Conservation (phyloP, 2,888 invertebrate species). For the Hyalella azteca region DNA sequence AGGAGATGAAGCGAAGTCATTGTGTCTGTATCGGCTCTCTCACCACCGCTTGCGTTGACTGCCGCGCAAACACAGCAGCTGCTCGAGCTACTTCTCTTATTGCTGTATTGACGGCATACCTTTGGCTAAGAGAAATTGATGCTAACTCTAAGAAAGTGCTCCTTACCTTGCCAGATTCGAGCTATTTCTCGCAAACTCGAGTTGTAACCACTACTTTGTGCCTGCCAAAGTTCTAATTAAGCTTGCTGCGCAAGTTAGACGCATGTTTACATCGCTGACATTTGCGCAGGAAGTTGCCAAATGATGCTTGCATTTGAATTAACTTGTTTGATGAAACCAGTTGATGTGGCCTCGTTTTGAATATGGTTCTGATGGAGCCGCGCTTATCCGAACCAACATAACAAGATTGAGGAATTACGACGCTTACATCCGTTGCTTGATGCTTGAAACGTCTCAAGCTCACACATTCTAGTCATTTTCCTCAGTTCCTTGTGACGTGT, state of each 20-base stretch:
- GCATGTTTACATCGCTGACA: constrained; percentile 28
- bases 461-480: no score
- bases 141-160: not conserved
- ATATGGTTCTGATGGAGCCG: not conserved
- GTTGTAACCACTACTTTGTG: constrained; percentile 32
- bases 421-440: not conserved
- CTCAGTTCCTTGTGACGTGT: no score
- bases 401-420: not conserved
- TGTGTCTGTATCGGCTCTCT: not conserved
- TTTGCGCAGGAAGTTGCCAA: not conserved
- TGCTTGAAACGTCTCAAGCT: not conserved
- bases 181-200: not conserved
- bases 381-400: no score
- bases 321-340: not conserved
- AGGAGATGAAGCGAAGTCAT: constrained; percentile 8
- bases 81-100: constrained; percentile 6
- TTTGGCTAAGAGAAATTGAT: constrained; percentile 9
- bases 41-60: not conserved
- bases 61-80: not conserved
- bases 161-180: constrained; percentile 30
- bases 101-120: constrained; percentile 19
- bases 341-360: not conserved
- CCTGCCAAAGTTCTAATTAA: constrained; percentile 20
- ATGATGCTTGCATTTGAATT: constrained; percentile 3
- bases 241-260: constrained; percentile 13